Percentiles rank a stretch among this genome's conserved stretches.
Conservation (phyloP, 2,888 invertebrate genomes). For the Anarsia innoxiella region DNA sequence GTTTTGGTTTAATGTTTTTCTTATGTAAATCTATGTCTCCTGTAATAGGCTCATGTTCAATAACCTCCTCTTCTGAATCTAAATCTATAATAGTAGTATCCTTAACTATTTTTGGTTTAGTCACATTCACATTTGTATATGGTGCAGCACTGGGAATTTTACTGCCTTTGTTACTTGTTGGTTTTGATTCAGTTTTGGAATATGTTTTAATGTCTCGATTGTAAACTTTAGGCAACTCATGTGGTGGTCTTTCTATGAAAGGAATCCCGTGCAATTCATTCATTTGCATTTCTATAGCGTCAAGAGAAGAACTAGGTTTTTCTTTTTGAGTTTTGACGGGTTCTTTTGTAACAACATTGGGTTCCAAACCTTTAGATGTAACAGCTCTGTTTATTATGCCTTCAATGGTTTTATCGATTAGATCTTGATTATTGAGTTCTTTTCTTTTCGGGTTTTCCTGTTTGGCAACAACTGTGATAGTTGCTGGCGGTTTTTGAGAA, state of each 20-base stretch:
- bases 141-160: conserved; percentile 41
- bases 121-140: conserved; percentile 37
- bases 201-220: conserved; percentile 30
- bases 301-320: conserved; percentile 32
- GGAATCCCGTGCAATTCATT: conserved; percentile 65
- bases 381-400: conserved; percentile 51
- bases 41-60: conserved; percentile 36
- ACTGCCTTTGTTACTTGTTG: conserved; percentile 23
- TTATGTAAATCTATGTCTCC: conserved; percentile 28
- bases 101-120: conserved; percentile 23
- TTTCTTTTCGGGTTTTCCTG: conserved; percentile 28
- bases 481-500: neutral
- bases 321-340: conserved; percentile 19
- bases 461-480: neutral
- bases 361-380: conserved; percentile 36
- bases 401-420: conserved; percentile 65
- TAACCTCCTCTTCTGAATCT: conserved; percentile 32
- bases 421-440: conserved; percentile 51
- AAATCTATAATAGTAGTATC: conserved; percentile 21
- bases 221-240: conserved; percentile 41
- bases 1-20: conserved; percentile 22
- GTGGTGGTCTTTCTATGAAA: conserved; percentile 50
- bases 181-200: conserved; percentile 26
- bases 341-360: conserved; percentile 18
- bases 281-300: conserved; percentile 67